A percentile compares a stretch with the other conserved stretches of the same genome.
Conservation (phyloP, 2,113 vertebrate species). For the Hippocampus abdominalis region DNA sequence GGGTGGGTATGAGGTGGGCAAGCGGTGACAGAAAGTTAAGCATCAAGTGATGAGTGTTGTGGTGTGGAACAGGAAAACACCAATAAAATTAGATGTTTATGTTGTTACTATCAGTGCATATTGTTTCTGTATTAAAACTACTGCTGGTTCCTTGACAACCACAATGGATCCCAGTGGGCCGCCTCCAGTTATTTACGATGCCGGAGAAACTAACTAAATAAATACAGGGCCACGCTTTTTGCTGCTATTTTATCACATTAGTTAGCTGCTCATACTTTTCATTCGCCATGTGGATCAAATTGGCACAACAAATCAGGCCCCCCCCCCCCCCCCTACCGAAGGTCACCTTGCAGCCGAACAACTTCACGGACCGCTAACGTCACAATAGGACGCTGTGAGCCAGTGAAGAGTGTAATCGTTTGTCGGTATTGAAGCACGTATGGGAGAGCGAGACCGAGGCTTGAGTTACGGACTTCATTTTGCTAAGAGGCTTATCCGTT, state of each 20-base stretch:
- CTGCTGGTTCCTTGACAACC: too few species aligned
- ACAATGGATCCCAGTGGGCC: too few species aligned
- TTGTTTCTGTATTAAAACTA: too few species aligned
- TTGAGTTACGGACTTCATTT: conserved; percentile 63
- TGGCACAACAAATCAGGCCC: not conserved
- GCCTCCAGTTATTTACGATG: too few species aligned
- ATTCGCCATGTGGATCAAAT: not conserved
- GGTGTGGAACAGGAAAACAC: too few species aligned
- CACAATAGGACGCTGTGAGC: not conserved
- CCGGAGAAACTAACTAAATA: not conserved
- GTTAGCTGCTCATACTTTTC: not conserved
- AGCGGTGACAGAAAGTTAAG: not conserved
- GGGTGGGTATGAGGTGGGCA: not conserved
- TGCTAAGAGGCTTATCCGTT: conserved; percentile 25
- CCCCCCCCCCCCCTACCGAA: not conserved
- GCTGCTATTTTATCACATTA: not conserved
- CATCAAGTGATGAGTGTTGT: too few species aligned
- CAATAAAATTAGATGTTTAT: too few species aligned
- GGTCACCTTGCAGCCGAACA: not conserved
- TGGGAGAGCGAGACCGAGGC: conserved; percentile 36
- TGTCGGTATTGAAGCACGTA: not conserved
- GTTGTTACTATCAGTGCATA: too few species aligned
- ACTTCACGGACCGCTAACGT: not conserved
- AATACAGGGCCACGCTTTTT: not conserved
- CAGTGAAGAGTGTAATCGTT: not conserved